phyloP scores from a whole-genome alignment of 2,888 invertebrate species.

The Odontothrips loti region DNA sequence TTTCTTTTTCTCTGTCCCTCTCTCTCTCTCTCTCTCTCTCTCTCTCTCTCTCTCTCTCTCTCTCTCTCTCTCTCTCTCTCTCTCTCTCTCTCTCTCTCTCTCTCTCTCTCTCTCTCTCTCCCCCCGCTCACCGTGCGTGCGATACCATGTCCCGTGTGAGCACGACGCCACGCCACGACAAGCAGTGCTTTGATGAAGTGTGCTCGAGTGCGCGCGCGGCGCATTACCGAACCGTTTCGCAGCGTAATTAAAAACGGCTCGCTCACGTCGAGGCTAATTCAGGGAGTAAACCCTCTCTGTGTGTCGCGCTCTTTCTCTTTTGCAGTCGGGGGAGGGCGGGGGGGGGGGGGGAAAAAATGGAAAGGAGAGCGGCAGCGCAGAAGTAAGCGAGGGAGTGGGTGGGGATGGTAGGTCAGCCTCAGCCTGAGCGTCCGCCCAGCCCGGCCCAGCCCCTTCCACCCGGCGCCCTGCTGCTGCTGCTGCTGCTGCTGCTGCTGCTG shows the following conservation, averaged over 20 bases:
- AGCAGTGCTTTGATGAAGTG: not conserved
- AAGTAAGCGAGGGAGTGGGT: not conserved
- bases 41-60: no score
- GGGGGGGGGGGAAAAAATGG: not conserved
- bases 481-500: not conserved
- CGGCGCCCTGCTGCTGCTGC: not conserved
- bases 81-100: no score
- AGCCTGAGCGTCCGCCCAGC: not conserved
- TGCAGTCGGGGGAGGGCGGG: not conserved
- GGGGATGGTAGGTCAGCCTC: not conserved
- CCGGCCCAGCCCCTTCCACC: not conserved
- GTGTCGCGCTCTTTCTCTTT: no score
- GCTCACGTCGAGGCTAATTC: not conserved
- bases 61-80: no score
- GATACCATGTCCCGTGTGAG: no score
- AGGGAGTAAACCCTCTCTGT: not conserved
- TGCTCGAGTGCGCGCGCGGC: not conserved
- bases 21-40: no score
- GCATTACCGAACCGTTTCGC: not conserved
- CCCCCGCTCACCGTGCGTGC: no score
- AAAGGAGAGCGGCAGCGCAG: not conserved
- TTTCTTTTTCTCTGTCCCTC: no score
- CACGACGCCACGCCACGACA: no score
- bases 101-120: no score
- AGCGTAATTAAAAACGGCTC: not conserved